These are phyloP conservation scores for Drosophila suboccidentalis DNA, from an alignment of 2,888 invertebrate species.

Conservation along the genomic window DNA sequence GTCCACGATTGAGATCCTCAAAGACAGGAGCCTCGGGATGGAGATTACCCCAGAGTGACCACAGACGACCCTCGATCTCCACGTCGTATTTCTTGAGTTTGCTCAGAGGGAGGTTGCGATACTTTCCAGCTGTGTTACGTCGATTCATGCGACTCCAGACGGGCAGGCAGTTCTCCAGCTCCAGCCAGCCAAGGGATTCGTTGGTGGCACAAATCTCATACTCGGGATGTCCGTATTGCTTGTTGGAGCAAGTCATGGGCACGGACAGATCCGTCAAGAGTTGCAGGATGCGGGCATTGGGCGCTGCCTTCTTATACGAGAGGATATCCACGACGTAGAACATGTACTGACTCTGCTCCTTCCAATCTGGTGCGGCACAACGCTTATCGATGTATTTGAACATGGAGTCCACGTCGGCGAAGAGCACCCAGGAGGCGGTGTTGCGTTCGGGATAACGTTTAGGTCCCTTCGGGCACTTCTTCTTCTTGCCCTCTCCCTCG, in stretches of 20 bases:
- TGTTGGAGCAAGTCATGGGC: conserved; percentile 67
- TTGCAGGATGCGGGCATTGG: conserved; percentile 75
- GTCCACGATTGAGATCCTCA: conserved; percentile 87
- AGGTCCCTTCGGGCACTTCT: conserved; percentile 62
- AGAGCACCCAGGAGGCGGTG: conserved; percentile 84
- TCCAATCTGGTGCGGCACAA: conserved; percentile 72
- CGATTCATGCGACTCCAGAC: conserved; percentile 84
- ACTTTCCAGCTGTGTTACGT: conserved; percentile 76
- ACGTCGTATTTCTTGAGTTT: conserved; percentile 88
- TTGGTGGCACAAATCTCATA: conserved; percentile 79
- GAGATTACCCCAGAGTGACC: conserved; percentile 89
- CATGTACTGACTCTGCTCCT: conserved; percentile 67
- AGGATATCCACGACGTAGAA: conserved; percentile 81
- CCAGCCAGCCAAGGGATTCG: conserved; percentile 83
- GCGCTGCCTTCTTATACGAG: conserved; percentile 80
- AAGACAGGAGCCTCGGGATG: conserved; percentile 88
- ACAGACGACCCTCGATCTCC: conserved; percentile 89
- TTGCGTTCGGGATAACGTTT: conserved; percentile 81
- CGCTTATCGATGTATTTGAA: conserved; percentile 80
- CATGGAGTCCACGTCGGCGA: conserved; percentile 74
- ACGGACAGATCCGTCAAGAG: conserved; percentile 77
- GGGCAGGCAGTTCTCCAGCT: conserved; percentile 79
- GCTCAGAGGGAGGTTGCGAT: conserved; percentile 76
- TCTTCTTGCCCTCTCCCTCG: conserved; percentile 38
- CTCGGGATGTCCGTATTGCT: conserved; percentile 65